phyloP scores from a whole-genome alignment of 2,113 vertebrate species.

The Ailurus styani region DNA sequence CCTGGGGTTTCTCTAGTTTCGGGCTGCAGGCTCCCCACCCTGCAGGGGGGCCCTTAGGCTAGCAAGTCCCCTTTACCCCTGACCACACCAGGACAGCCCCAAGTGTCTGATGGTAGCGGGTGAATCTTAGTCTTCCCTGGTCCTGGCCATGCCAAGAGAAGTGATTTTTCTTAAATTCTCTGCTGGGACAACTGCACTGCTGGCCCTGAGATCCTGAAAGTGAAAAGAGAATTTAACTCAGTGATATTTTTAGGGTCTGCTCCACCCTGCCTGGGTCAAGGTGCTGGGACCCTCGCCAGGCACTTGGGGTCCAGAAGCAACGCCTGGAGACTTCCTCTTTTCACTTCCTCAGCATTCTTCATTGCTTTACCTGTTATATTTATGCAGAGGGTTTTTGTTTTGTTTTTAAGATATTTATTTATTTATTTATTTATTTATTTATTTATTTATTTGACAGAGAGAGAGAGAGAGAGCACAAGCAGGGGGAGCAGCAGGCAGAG shows the following conservation, averaged over 20 bases:
- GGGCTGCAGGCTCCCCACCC: fast-evolving
- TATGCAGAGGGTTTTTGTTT: not conserved
- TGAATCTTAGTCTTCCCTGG: not conserved
- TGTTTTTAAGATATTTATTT: no score
- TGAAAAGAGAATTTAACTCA: not conserved
- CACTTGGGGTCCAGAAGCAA: not conserved
- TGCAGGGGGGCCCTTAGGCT: not conserved
- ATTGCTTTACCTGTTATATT: not conserved
- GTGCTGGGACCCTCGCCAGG: not conserved
- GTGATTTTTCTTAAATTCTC: not conserved
- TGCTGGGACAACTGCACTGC: not conserved
- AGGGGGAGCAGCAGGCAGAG: no score
- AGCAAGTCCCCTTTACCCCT: not conserved
- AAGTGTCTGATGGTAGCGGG: not conserved
- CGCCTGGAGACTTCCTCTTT: no score
- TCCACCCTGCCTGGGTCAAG: not conserved
- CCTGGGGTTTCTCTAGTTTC: no score
- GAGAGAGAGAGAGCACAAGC: no score
- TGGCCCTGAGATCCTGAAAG: not conserved
- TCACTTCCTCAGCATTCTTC: not conserved
- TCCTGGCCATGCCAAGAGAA: not conserved
- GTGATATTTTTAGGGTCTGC: not conserved
- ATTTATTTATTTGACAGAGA: no score
- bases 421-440: no score
- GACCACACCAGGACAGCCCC: not conserved